Percentiles rank a stretch among this genome's conserved stretches.
These are phyloP conservation scores for Tenodera sinensis DNA, from an alignment of 2,888 invertebrate species.

Conservation along the genomic window DNA sequence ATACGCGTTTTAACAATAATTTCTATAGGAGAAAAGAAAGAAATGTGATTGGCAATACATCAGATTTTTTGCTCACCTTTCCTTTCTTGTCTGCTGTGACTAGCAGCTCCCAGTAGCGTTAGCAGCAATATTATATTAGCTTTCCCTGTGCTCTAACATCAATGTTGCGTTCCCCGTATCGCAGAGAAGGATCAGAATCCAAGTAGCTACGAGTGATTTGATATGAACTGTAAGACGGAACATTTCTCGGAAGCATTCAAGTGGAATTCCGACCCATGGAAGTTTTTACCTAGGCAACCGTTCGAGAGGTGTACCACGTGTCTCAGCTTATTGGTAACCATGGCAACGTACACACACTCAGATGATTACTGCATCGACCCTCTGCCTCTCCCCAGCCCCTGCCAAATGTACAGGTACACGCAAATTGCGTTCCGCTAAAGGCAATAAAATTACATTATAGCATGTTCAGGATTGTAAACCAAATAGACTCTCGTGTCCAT, in stretches of 20 bases:
- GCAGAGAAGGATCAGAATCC: background rate
- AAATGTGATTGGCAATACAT: too few species aligned
- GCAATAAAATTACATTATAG: background rate
- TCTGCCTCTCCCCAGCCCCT: background rate
- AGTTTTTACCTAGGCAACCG: constrained; percentile 6
- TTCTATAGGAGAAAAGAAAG: too few species aligned
- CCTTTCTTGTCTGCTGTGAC: too few species aligned
- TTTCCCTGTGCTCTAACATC: background rate
- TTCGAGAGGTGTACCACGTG: background rate
- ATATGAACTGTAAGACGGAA: background rate
- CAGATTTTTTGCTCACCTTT: too few species aligned
- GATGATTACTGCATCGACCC: background rate
- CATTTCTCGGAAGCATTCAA: background rate
- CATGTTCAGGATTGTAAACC: too few species aligned
- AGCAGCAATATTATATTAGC: too few species aligned
- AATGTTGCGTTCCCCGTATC: background rate
- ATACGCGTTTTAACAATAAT: too few species aligned
- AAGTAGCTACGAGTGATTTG: background rate
- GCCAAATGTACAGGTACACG: background rate
- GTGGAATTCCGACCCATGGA: background rate
- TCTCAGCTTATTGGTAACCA: constrained; percentile 12
- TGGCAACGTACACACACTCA: background rate
- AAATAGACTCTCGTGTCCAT: too few species aligned
- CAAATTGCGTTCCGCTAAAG: background rate
- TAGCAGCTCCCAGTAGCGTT: too few species aligned